Percentiles rank a stretch among this genome's conserved stretches.
Evolutionary conservation across 2,113 vertebrate genomes (phyloP).

Genomic region (Chamaetylas fuelleborni): DNA sequence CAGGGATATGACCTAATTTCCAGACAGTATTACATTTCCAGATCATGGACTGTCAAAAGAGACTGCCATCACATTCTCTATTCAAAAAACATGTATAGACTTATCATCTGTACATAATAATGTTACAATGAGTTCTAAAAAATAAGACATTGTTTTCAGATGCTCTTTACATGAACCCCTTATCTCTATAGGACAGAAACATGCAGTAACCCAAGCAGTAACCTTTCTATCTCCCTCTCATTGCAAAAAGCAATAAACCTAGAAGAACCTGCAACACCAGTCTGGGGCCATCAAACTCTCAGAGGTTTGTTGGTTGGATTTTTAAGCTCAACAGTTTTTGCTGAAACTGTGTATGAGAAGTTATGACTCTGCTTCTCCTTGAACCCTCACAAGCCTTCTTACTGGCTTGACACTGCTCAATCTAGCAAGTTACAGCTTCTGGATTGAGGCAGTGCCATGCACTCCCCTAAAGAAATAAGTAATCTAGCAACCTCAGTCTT

Average conservation of each 20-base stretch:
- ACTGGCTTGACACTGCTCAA: not conserved
- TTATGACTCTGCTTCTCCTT: not conserved
- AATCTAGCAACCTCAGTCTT: not conserved
- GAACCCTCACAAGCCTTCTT: not conserved
- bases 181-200: not conserved
- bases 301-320: not conserved
- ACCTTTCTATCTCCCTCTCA: not conserved
- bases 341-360: not conserved
- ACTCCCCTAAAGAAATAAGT: not conserved
- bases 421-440: not conserved
- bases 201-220: not conserved
- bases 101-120: not conserved
- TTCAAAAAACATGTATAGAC: not conserved
- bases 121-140: not conserved
- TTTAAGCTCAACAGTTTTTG: not conserved
- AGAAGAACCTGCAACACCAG: not conserved
- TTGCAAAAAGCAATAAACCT: not conserved
- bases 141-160: not conserved
- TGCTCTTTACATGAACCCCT: not conserved
- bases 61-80: not conserved
- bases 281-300: not conserved
- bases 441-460: not conserved
- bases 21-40: not conserved
- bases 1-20: not conserved
- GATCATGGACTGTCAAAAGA: not conserved